phyloP scores from a whole-genome alignment of 2,113 vertebrate species.

The Lepidothrix coronata region DNA sequence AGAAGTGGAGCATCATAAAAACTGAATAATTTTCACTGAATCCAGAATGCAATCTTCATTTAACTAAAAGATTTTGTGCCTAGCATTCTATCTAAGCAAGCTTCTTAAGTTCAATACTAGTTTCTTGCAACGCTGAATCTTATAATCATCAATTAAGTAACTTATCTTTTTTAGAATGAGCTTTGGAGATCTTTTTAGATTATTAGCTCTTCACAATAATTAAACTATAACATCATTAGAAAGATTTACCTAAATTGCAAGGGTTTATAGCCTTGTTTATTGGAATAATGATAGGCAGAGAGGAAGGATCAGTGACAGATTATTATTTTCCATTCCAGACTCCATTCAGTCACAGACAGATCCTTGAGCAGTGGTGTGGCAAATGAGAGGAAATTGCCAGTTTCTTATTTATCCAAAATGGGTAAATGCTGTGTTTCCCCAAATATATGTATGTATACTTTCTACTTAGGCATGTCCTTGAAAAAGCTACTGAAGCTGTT shows the following conservation, averaged over 20 bases:
- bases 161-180: background rate
- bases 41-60: background rate
- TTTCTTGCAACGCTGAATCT: background rate
- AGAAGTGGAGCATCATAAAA: background rate
- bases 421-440: background rate
- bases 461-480: background rate
- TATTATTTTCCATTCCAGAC: background rate
- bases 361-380: background rate
- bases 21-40: slow-evolving; percentile 44
- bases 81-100: background rate
- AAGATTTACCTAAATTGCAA: background rate
- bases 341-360: background rate
- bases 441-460: background rate
- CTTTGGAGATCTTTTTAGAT: background rate
- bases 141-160: background rate
- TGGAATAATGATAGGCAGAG: background rate
- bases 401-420: background rate
- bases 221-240: background rate
- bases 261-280: background rate
- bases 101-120: background rate
- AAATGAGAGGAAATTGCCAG: slow-evolving; percentile 12
- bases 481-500: background rate
- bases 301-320: background rate
- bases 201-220: background rate
- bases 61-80: background rate